These are phyloP conservation scores for Leptoclinus maculatus DNA, from an alignment of 2,797 vertebrate genomes.

Conservation along the genomic window DNA sequence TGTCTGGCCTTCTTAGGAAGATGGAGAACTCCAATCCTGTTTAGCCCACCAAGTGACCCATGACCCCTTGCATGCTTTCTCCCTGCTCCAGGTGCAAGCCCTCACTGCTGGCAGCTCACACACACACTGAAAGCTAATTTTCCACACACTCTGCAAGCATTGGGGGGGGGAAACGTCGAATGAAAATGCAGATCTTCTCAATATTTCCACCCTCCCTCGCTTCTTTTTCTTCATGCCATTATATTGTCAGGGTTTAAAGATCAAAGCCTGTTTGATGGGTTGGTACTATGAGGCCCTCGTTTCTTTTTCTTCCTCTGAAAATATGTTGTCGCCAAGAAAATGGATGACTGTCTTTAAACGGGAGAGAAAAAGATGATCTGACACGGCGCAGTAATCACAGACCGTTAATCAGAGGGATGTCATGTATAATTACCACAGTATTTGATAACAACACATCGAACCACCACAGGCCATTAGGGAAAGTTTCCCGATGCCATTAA, in stretches of 20 bases:
- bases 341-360: conserved; percentile 44
- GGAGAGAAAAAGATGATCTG: conserved; percentile 47
- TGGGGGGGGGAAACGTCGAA: conserved; percentile 28
- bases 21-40: conserved; percentile 85
- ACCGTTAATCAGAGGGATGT: conserved; percentile 83
- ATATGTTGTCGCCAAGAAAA: conserved; percentile 54
- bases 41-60: conserved; percentile 87
- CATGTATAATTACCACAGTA: conserved; percentile 83
- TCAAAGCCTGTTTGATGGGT: conserved; percentile 39
- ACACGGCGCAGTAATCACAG: conserved; percentile 80
- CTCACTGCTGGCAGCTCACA: conserved; percentile 81
- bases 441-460: conserved; percentile 78
- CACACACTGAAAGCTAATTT: conserved; percentile 61
- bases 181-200: conserved; percentile 70
- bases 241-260: conserved; percentile 71
- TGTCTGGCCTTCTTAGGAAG: conserved; percentile 86
- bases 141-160: conserved; percentile 64
- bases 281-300: conserved; percentile 29
- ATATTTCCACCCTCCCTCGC: conserved; percentile 41
- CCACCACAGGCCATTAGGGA: conserved; percentile 78
- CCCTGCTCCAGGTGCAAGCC: conserved; percentile 91
- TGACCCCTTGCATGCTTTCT: conserved; percentile 84
- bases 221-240: conserved; percentile 52
- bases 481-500: conserved; percentile 81
- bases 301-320: conserved; percentile 26